A percentile compares a stretch with the other conserved stretches of the same genome.
These are phyloP conservation scores for Gryon sp. DNA, from an alignment of 1,140 invertebrate species.

Conservation along the genomic window DNA sequence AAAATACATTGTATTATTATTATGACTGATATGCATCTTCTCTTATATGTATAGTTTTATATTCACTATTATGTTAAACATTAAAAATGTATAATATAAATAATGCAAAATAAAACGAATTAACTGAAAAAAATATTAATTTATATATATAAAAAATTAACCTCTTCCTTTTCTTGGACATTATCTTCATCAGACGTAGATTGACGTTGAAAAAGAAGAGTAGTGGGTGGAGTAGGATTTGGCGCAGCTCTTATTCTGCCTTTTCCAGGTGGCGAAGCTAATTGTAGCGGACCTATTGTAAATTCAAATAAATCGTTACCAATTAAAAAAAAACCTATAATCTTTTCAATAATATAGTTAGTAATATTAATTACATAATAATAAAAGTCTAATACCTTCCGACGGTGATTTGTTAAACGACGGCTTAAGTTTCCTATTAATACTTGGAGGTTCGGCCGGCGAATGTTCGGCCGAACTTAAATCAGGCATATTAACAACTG, in stretches of 20 bases:
- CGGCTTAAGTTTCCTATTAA: slow-evolving; percentile 82
- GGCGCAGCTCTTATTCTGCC: slow-evolving; percentile 78
- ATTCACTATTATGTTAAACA: too few relatives aligned
- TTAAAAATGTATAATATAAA: too few relatives aligned
- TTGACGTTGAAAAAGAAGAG: slow-evolving; percentile 67
- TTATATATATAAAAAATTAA: too few relatives aligned
- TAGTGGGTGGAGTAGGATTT: slow-evolving; percentile 78
- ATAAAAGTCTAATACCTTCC: slow-evolving; percentile 66
- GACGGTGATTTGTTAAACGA: slow-evolving; percentile 69
- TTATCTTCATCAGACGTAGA: slow-evolving; percentile 77
- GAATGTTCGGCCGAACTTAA: slow-evolving; percentile 74
- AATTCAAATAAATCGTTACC: not conserved
- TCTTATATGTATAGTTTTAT: too few relatives aligned
- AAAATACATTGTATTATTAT: not conserved
- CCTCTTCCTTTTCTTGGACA: slow-evolving; percentile 73
- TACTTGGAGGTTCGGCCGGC: slow-evolving; percentile 78
- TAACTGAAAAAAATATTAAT: too few relatives aligned
- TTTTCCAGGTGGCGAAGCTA: slow-evolving; percentile 76
- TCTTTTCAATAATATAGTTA: slow-evolving; percentile 4
- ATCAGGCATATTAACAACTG: slow-evolving; percentile 61
- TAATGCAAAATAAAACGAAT: too few relatives aligned
- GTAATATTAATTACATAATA: slow-evolving; percentile 6
- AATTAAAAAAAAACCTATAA: slow-evolving; percentile 1
- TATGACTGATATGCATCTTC: too few relatives aligned
- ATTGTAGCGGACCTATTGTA: slow-evolving; percentile 73